A percentile compares a stretch with the other conserved stretches of the same genome.
These are phyloP conservation scores for Eutolmus rufibarbis DNA, from an alignment of 2,888 invertebrate genomes.

Conservation along the genomic window DNA sequence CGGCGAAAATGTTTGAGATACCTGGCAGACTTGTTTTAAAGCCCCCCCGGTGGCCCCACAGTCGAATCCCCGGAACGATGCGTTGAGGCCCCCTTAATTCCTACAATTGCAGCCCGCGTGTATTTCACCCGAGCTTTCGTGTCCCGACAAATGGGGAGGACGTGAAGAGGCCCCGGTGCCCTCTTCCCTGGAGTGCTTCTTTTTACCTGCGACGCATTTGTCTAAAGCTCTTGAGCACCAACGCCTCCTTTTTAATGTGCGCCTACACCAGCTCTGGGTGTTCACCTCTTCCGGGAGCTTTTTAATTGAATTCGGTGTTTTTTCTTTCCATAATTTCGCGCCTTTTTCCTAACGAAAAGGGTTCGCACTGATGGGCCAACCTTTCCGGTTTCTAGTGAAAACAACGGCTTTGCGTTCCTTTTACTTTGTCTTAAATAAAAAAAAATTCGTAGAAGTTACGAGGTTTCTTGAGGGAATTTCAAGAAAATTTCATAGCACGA, in stretches of 20 bases:
- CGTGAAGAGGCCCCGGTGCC: background rate
- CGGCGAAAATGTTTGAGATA: conserved; percentile 20
- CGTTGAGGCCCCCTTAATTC: background rate
- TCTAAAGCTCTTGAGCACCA: conserved; percentile 8
- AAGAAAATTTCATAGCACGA: background rate
- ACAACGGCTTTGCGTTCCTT: background rate
- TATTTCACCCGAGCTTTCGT: background rate
- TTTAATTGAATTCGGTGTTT: background rate
- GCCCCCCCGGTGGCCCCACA: background rate
- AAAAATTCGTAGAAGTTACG: background rate
- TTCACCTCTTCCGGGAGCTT: background rate
- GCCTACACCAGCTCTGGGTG: background rate
- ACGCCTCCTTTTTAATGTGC: background rate
- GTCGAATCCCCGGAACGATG: background rate
- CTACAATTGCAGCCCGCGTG: conserved; percentile 15
- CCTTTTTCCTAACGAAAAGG: background rate
- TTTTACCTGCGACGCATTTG: background rate
- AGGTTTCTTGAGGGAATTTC: background rate
- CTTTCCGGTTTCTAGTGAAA: background rate
- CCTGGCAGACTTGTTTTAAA: background rate
- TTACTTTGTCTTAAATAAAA: background rate
- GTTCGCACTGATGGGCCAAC: background rate
- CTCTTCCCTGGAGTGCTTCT: background rate
- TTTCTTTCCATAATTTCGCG: background rate
- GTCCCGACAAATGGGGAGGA: background rate